A percentile compares a stretch with the other conserved stretches of the same genome.
Conservation (phyloP, 2,113 vertebrate genomes). For the Eleginops maclovinus region DNA sequence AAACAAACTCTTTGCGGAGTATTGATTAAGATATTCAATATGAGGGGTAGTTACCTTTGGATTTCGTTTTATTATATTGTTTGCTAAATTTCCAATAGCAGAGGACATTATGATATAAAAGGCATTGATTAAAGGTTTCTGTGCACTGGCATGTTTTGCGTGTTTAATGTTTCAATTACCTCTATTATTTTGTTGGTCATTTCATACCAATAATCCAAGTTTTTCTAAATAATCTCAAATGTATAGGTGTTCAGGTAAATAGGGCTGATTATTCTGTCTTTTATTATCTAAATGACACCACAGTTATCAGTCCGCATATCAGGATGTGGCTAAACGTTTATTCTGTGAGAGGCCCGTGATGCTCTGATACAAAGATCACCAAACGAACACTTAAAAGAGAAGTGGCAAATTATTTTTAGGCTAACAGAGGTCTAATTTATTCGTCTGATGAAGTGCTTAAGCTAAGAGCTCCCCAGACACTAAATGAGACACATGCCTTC, state of each 20-base stretch:
- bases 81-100: not conserved
- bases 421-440: conserved; percentile 86
- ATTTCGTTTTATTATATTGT: not conserved
- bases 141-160: not conserved
- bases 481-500: conserved; percentile 82
- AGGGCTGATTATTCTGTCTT: conserved; percentile 1
- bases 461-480: conserved; percentile 86
- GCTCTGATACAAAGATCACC: conserved; percentile 74
- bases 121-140: not conserved
- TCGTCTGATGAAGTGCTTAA: conserved; percentile 85
- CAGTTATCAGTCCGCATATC: conserved; percentile 35
- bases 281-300: conserved; percentile 21
- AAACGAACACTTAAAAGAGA: conserved; percentile 73
- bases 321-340: conserved; percentile 45
- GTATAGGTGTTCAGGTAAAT: conserved; percentile 14
- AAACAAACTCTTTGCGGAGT: not conserved
- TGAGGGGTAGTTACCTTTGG: not conserved
- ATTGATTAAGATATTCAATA: not conserved
- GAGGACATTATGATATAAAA: not conserved
- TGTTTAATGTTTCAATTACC: conserved; percentile 1
- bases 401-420: conserved; percentile 81
- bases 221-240: not conserved
- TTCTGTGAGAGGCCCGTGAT: conserved; percentile 45
- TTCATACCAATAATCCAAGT: not conserved
- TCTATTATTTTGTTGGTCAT: conserved; percentile 7